These are phyloP conservation scores for Plectrocnemia conspersa DNA, from an alignment of 1,140 invertebrate species.

Conservation along the genomic window DNA sequence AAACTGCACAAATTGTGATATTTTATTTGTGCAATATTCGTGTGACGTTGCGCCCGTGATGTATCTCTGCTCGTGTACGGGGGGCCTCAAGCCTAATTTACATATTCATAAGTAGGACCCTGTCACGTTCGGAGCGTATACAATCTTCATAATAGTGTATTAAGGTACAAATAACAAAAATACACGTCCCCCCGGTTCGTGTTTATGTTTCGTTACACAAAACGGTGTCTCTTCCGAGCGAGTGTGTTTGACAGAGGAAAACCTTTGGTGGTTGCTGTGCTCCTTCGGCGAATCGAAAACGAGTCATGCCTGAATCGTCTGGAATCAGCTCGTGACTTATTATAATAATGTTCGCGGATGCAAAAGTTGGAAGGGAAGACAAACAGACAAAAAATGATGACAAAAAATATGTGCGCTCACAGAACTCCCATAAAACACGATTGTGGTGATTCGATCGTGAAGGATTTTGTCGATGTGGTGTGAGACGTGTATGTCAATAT, in stretches of 20 bases:
- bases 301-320: constrained; percentile 12
- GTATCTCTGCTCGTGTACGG: too few relatives aligned
- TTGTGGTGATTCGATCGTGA: too few relatives aligned
- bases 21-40: too few relatives aligned
- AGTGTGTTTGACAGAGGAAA: constrained; percentile 23
- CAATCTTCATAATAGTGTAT: constrained; percentile 26
- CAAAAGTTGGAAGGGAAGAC: background rate
- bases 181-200: background rate
- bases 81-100: constrained; percentile 11
- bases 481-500: too few relatives aligned
- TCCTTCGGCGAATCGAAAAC: constrained; percentile 18
- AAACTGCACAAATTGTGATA: too few relatives aligned
- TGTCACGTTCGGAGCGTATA: constrained; percentile 27
- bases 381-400: background rate
- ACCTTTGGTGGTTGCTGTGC: background rate
- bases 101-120: constrained; percentile 27
- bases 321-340: constrained; percentile 5
- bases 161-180: constrained; percentile 26
- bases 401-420: too few relatives aligned
- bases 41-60: too few relatives aligned
- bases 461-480: too few relatives aligned
- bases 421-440: too few relatives aligned
- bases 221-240: background rate
- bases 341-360: constrained; percentile 3
- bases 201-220: constrained; percentile 21